Base-by-base conservation (phyloP, 2,888 invertebrate genomes). In the Eledona agricola region DNA sequence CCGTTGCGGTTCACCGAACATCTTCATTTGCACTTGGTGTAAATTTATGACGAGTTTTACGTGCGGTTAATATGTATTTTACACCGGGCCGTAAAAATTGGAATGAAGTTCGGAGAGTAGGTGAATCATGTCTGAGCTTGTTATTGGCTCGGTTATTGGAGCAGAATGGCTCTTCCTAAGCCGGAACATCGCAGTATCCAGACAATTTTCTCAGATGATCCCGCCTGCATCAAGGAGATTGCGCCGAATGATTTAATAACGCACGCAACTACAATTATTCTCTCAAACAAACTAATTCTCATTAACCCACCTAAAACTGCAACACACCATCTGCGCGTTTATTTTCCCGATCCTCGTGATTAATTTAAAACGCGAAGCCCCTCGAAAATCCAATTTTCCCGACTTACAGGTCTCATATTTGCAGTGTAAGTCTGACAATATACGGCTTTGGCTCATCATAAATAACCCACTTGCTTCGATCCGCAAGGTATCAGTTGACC, bases 371-470 rank as follows among this genome's bases (percentile, higher is more conserved):
- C 16, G 47, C 11, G 47, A 37, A 47, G 37, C 37, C 47, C 37
- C 15, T 29, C 22, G n/a, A 45, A 29, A 45, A 45, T 47, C 47
- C 47, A 47, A 47, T 47, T 47, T 37, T 29, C 47, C 37, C 47
- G 47, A 35, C 35, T 47, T 47, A 47, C 28, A 38, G 45, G 25
- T 37, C 40, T 52, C 51, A 45, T 51, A 37, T 45, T 38, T 51
- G 45, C 37, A 32, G 19, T 38, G 20, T 34, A 37, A 37, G 37
- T 28, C 35, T 11, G 28, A 22, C 38, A 46, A 52, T 45, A 45
- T 52, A 52, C 46, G 51, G 51, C 51, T 52, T 52, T 52, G 37
- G 28, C 23, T 35, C 17, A 23, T 11, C 51, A 45, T 46, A 45
- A 38, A 52, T 51, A 51, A 51, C 43, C 37, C 34, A 46, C 46